These are phyloP conservation scores for Neoascia interrupta DNA, from an alignment of 2,888 invertebrate species.

Conservation along the genomic window DNA sequence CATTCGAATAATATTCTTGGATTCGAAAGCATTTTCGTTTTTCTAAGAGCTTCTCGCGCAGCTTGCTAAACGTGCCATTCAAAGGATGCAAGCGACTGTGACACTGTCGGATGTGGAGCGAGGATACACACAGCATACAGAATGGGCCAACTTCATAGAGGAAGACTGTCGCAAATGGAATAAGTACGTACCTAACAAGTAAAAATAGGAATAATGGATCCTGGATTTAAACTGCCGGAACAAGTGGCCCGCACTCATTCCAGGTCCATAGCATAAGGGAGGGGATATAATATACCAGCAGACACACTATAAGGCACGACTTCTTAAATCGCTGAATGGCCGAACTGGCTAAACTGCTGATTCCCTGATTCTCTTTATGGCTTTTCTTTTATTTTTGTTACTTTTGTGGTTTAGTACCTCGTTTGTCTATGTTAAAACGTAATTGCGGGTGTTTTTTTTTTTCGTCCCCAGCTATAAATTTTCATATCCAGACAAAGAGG, in stretches of 20 bases:
- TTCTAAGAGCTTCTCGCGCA: constrained; percentile 12
- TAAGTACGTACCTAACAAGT: constrained; percentile 58
- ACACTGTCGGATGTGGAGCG: background rate
- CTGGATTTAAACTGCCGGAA: constrained; percentile 50
- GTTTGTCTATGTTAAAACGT: constrained; percentile 56
- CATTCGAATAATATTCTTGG: constrained; percentile 64
- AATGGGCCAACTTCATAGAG: constrained; percentile 41
- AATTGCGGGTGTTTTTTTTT: constrained; percentile 53
- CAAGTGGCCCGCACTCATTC: constrained; percentile 40
- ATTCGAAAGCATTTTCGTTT: constrained; percentile 36
- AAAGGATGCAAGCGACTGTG: constrained; percentile 54
- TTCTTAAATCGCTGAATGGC: constrained; percentile 53
- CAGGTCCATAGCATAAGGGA: background rate
- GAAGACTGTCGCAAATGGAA: constrained; percentile 45
- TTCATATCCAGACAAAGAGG: constrained; percentile 15
- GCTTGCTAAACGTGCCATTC: constrained; percentile 38
- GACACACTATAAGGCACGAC: background rate
- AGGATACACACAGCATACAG: background rate
- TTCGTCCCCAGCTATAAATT: constrained; percentile 35
- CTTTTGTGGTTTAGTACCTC: constrained; percentile 29
- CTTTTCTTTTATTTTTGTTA: constrained; percentile 1
- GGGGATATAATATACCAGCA: no score
- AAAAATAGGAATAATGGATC: constrained; percentile 51
- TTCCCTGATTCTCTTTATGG: constrained; percentile 22
- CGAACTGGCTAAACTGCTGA: constrained; percentile 24